phyloP scores from a whole-genome alignment of 1,140 invertebrate genomes.

The Drosophila kikkawai region DNA sequence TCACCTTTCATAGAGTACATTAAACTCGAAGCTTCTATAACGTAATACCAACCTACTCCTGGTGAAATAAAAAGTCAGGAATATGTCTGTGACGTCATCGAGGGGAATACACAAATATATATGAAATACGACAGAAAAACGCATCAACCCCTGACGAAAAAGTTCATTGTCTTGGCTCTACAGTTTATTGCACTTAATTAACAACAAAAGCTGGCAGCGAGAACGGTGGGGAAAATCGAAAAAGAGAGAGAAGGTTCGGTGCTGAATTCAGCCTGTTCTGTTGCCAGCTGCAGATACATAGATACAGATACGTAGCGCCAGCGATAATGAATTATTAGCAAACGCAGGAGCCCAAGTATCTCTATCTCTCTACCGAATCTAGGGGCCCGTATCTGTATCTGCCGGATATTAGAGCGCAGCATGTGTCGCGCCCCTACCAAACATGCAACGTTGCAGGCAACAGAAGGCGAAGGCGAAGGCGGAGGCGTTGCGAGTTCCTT shows the following conservation, averaged over 20 bases:
- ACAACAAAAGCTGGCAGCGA: slow-evolving; percentile 33
- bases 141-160: slow-evolving; percentile 65
- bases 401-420: slow-evolving; percentile 71
- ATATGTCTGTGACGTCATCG: slow-evolving; percentile 34
- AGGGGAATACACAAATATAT: slow-evolving; percentile 25
- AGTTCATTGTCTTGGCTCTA: slow-evolving; percentile 63
- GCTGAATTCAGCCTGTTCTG: slow-evolving; percentile 18
- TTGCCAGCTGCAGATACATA: slow-evolving; percentile 46
- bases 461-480: slow-evolving; percentile 44
- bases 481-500: slow-evolving; percentile 57
- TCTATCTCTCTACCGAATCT: slow-evolving; percentile 34
- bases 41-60: slow-evolving; percentile 12
- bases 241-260: neutral
- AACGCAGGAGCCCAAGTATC: slow-evolving; percentile 20
- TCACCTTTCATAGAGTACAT: slow-evolving; percentile 7
- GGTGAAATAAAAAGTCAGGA: slow-evolving; percentile 8
- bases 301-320: slow-evolving; percentile 49
- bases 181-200: slow-evolving; percentile 78
- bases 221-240: neutral
- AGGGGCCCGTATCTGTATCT: slow-evolving; percentile 45
- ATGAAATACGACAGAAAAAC: slow-evolving; percentile 25
- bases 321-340: slow-evolving; percentile 77
- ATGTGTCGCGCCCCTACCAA: slow-evolving; percentile 46
- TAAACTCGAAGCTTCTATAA: slow-evolving; percentile 19
- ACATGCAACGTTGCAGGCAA: slow-evolving; percentile 37